Base-by-base conservation (phyloP, 2,113 vertebrate species). In the Arothron firmamentum region DNA sequence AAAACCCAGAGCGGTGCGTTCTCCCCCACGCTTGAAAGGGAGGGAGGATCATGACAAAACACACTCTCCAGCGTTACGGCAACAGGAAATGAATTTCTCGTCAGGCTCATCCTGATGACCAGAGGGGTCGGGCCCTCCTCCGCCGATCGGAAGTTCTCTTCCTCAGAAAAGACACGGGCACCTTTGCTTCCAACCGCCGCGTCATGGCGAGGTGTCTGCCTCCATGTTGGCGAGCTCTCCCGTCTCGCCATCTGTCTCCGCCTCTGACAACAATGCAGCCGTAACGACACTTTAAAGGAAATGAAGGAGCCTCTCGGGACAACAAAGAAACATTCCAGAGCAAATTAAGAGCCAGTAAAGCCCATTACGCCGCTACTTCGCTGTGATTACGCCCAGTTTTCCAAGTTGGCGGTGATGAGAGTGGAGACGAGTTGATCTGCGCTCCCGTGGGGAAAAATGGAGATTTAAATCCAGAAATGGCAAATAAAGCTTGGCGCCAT, bases 271-370 rank as follows among this genome's bases (percentile, higher is more conserved):
- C 0, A 38, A 64, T 57, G 18, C 67, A 64, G 53, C 52, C 52
- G 55, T 69, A 59, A 77, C 52, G 66, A 55, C 48, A 64, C 56
- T 77, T 77, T 75, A 72, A 75, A 52, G 54, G 64, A 66, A 72
- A 67, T 18, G 9, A 75, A 84, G 64, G 58, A 65, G 31, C 59
- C 77, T 54, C 58, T 13, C 1, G 61, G 79, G 59, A 62, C 45
- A 72, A 69, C 49, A 41, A 57, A 51, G 61, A 67, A 72, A 59
- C 62, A 74, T 63, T 74, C 71, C 31, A 52, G 23, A 31, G 55
- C 60, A 70, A 79, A 81, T 85, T 74, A 69, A 66, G 77, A 82
- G 72, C 64, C 74, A 78, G 56, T 80, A 75, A 76, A 78, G 58
- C 42, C 50, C 56, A 77, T 85, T 77, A 72, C 41, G 49, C 42